Evolutionary conservation across 1,140 invertebrate species (phyloP).

Genomic region (Scaptodrosophila lebanonensis): DNA sequence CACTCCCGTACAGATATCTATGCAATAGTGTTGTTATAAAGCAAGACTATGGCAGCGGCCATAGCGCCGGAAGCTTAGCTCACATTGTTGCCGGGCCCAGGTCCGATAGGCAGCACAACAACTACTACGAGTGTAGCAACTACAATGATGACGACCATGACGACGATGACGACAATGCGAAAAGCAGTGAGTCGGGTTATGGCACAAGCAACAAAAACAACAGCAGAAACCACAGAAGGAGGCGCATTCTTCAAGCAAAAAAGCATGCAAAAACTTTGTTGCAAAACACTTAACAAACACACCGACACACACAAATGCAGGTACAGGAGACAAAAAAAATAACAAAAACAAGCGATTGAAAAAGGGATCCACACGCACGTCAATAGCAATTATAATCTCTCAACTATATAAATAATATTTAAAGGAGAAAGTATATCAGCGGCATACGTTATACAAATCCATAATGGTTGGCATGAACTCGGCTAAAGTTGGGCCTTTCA

Average conservation of each 20-base stretch:
- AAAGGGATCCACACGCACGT: neutral
- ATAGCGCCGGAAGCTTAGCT: too few relatives aligned
- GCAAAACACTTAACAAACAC: slow-evolving; percentile 63
- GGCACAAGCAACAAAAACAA: slow-evolving; percentile 5
- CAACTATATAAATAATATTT: neutral
- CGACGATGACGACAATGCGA: too few relatives aligned
- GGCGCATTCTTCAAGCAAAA: slow-evolving; percentile 44
- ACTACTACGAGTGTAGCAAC: too few relatives aligned
- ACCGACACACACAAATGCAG: slow-evolving; percentile 18
- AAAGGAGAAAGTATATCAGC: too few relatives aligned
- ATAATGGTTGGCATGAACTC: too few relatives aligned
- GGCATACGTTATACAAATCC: too few relatives aligned
- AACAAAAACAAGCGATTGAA: slow-evolving; percentile 8
- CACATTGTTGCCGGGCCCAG: too few relatives aligned
- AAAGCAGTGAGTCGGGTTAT: neutral
- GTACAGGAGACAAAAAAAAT: slow-evolving; percentile 34
- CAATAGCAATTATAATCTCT: neutral
- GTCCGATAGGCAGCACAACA: slow-evolving; percentile 4
- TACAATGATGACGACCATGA: too few relatives aligned
- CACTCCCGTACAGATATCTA: neutral
- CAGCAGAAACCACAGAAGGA: slow-evolving; percentile 5
- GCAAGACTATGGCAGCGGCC: too few relatives aligned
- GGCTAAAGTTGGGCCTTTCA: too few relatives aligned
- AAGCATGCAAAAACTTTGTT: slow-evolving; percentile 68
- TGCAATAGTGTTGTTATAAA: too few relatives aligned